phyloP scores from a whole-genome alignment of 2,113 vertebrate genomes.

The Eublepharis macularius region DNA sequence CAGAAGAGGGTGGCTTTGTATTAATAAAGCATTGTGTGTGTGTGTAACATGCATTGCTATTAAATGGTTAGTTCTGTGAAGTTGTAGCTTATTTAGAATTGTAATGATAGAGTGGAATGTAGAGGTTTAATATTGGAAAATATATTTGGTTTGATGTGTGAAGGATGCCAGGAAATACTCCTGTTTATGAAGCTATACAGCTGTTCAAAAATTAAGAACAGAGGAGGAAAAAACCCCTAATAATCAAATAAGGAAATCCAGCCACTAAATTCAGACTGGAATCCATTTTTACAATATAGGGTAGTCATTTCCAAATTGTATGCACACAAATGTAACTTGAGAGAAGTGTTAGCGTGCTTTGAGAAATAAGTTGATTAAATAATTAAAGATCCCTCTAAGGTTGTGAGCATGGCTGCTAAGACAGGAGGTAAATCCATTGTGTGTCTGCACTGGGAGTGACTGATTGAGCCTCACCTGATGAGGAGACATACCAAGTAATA shows the following conservation, averaged over 20 bases:
- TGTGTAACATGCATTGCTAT: constrained; percentile 46
- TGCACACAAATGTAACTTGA: neutral
- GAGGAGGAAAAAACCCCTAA: neutral
- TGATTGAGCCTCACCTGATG: neutral
- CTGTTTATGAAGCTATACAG: constrained; percentile 56
- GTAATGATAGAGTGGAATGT: constrained; percentile 69
- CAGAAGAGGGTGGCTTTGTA: constrained; percentile 70
- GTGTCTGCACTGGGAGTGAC: neutral
- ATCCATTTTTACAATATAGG: neutral
- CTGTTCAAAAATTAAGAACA: constrained; percentile 62
- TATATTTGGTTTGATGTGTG: constrained; percentile 59
- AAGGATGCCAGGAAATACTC: constrained; percentile 62
- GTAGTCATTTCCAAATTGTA: neutral
- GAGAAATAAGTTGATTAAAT: neutral
- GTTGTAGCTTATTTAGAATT: constrained; percentile 64
- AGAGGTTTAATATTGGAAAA: constrained; percentile 69
- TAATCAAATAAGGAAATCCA: neutral
- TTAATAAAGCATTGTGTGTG: constrained; percentile 66
- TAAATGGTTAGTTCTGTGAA: constrained; percentile 64
- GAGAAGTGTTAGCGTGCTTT: neutral
- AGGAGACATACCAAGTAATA: neutral
- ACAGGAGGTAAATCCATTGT: neutral
- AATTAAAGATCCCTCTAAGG: neutral
- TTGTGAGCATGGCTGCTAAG: neutral
- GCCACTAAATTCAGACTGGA: constrained; percentile 21